phyloP scores from a whole-genome alignment of 2,797 vertebrate species.

The Bradypodion ventrale region DNA sequence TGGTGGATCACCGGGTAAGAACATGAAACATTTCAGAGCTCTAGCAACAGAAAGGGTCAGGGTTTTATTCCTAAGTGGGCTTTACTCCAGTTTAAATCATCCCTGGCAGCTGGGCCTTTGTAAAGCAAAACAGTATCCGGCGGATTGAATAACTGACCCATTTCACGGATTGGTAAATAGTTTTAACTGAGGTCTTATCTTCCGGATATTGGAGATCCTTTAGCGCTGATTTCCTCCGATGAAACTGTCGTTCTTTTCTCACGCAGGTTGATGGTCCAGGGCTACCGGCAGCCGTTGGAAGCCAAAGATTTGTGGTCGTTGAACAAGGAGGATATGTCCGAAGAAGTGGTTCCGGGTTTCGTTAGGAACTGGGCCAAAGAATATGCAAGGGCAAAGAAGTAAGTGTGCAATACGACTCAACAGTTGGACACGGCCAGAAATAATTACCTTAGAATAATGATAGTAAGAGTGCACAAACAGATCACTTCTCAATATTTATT shows the following conservation, averaged over 20 bases:
- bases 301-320: constrained; percentile 92
- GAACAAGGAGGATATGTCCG: constrained; percentile 86
- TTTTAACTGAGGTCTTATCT: neutral
- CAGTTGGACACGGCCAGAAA: too few relatives aligned
- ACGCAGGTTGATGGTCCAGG: constrained; percentile 85
- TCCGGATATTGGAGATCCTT: accelerated
- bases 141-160: neutral
- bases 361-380: constrained; percentile 86
- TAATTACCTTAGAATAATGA: too few relatives aligned
- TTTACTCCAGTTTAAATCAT: too few relatives aligned
- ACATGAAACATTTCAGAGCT: neutral
- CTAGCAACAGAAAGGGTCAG: too few relatives aligned
- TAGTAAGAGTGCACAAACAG: neutral
- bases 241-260: constrained; percentile 12
- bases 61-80: neutral
- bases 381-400: constrained; percentile 86
- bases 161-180: neutral
- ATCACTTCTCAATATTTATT: neutral
- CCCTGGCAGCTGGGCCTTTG: too few relatives aligned
- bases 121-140: too few relatives aligned
- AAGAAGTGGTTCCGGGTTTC: constrained; percentile 84
- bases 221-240: neutral
- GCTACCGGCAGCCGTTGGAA: constrained; percentile 87
- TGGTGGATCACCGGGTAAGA: constrained; percentile 96
- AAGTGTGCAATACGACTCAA: constrained; percentile 45